Evolutionary conservation across 2,888 invertebrate species (phyloP), one percentile per base, ranked within the genome.

Genomic region (Notodonta dromedarius): DNA sequence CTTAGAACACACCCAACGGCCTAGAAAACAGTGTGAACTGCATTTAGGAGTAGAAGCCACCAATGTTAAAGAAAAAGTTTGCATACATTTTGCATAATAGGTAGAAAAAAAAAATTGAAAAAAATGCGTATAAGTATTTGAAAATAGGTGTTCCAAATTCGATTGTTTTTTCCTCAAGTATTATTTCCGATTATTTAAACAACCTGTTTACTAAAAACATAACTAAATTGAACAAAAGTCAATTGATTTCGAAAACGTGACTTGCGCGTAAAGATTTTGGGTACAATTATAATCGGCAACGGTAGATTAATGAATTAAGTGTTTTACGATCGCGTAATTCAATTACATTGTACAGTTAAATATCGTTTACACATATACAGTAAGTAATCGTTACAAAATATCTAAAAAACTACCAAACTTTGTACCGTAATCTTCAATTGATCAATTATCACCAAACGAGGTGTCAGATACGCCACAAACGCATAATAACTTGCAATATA

Each of bases 211-310:
- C 35, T 35, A 35, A 35, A 35, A 35, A 6, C 35, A 35, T 35
- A 35, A 35, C 35, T 35, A 35, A 35, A 35, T 6, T 35, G 0
- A 35, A 35, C 7, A 35, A 24, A 35, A 35, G 35, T 35, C 35
- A 5, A 35, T 35, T 35, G 35, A 35, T 35, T 44, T 48, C 7
- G 32, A 44, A 69, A 11, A 13, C 74, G 73, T 73, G 72, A 71
- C 57, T 63, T 42, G 55, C 56, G 54, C 57, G 60, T 73, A 69
- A 66, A 54, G 54, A 53, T 58, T 48, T 5, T 35, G 7, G 35
- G 24, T 46, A 57, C 54, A 39, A 54, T 8, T 40, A 42, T 54
- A 56, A 60, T 65, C 44, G 57, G 59, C 44, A 62, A 63, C 53
- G 40, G 48, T 32, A 54, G 11, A 58, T 64, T 61, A 59, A 63